Base-by-base conservation (phyloP, 1,140 invertebrate species). In the Alviniconcha marisindica region DNA sequence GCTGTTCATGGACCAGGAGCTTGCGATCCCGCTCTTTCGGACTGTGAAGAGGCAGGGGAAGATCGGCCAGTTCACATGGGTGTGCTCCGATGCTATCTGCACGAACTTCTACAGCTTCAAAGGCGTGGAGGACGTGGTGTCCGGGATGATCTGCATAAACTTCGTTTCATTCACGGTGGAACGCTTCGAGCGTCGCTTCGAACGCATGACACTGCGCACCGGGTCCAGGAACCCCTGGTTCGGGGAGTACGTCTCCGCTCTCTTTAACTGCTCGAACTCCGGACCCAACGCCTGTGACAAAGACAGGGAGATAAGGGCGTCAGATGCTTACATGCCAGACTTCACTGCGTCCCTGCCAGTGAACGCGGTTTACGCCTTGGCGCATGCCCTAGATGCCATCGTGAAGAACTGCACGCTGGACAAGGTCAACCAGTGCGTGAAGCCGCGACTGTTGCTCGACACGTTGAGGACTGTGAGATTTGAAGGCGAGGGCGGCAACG, bases 311-410 rank as follows among this genome's bases (percentile, higher is more conserved):
- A 63, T 84, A 40, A 51, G 38, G 15, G 40, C 48, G 1, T 21
- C 76, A 12, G 24, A 33, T 21, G 18, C 36, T 0, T 95, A 95
- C 85, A 94, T 95, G 84, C 96, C 96, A 87, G 96, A 97, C 89
- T 96, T 96, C 21, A 97, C 97, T 92, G 95, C 97, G 14, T 96
- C 96, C 86, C 96, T 97, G 89, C 96, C 97, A 31, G 95, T 97
- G n/a, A 96, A 97, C 91, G 96, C 96, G 38, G 96, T 97, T 4
- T 97, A 96, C 89, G 96, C 96, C 0, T 96, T 97, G 90, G 96
- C 96, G 4, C 94, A 96, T 88, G 96, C 96, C 0, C 93, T 97
- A 7, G 94, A 95, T 87, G 92, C 77, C 1, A 7, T 80, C 18
- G 15, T 77, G 31, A 54, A 40, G 38, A 40, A 38, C 12, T 73